These are phyloP conservation scores for Aphodius granarius DNA, from an alignment of 2,888 invertebrate species.

Conservation along the genomic window DNA sequence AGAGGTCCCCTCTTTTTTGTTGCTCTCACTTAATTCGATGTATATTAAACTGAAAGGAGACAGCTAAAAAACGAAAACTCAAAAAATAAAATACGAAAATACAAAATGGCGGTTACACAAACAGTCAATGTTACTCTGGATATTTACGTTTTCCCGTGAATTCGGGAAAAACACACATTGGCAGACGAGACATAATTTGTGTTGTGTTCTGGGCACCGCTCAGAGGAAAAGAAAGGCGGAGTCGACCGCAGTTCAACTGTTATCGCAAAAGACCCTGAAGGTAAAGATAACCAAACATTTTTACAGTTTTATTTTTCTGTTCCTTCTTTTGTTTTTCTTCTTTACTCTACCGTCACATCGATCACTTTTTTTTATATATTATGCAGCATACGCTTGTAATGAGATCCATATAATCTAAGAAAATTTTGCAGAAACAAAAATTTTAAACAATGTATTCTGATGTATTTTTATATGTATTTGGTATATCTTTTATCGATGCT, in stretches of 20 bases:
- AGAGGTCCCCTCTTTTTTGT: neutral
- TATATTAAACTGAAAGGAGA: neutral
- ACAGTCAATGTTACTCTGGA: conserved; percentile 27
- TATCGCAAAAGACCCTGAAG: conserved; percentile 92
- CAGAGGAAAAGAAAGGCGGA: conserved; percentile 90
- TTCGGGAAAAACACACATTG: conserved; percentile 11
- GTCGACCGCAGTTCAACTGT: conserved; percentile 93
- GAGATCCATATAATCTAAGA: neutral
- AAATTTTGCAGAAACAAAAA: neutral
- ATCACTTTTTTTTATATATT: neutral
- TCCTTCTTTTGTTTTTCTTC: neutral
- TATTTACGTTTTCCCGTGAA: conserved; percentile 19
- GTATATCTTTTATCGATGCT: too few species aligned
- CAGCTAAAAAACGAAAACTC: neutral
- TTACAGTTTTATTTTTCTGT: conserved; percentile 2
- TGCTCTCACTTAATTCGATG: neutral
- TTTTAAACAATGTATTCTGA: neutral
- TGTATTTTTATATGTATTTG: neutral
- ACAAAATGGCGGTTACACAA: conserved; percentile 21
- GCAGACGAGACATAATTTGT: conserved; percentile 52
- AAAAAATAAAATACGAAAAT: neutral
- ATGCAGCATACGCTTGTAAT: neutral
- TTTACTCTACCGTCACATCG: neutral
- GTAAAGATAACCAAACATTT: conserved; percentile 55
- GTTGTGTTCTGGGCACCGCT: conserved; percentile 58